These are phyloP conservation scores for Brachynemurus nebulosus DNA, from an alignment of 2,888 invertebrate genomes.

Conservation along the genomic window DNA sequence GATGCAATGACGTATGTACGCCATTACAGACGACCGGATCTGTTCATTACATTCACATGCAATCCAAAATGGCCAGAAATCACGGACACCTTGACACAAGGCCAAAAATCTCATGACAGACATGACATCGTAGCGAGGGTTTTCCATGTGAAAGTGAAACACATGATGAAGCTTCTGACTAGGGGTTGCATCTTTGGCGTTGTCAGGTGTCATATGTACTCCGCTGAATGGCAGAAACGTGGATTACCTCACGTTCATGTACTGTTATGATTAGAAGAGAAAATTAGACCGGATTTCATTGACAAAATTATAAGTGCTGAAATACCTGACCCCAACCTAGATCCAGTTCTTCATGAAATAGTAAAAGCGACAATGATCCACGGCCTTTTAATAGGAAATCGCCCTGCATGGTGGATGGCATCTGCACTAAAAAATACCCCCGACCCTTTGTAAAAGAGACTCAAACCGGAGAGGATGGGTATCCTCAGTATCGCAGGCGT, in stretches of 20 bases:
- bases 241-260: constrained; percentile 7
- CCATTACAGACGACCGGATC: constrained; percentile 24
- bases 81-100: constrained; percentile 15
- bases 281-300: constrained; percentile 12
- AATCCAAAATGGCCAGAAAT: constrained; percentile 29
- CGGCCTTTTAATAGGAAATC: constrained; percentile 14
- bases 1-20: constrained; percentile 31
- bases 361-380: constrained; percentile 11
- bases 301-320: constrained; percentile 15
- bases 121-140: constrained; percentile 8
- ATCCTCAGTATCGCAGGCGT: constrained; percentile 21
- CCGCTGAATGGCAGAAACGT: constrained; percentile 10
- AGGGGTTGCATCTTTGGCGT: constrained; percentile 4
- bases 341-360: constrained; percentile 10
- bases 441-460: constrained; percentile 18
- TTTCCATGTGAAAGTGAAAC: constrained; percentile 8
- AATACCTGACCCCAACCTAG: constrained; percentile 6
- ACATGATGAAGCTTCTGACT: constrained; percentile 1
- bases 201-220: not conserved
- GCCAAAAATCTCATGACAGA: constrained; percentile 9
- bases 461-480: constrained; percentile 20
- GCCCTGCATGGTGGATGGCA: constrained; percentile 25
- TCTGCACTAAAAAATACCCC: constrained; percentile 24
- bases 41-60: constrained; percentile 32
- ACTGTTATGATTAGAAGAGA: constrained; percentile 10